Percentiles rank a stretch among this genome's conserved stretches.
Evolutionary conservation across 64 coral and sea anemone species (phyloP).

Genomic region (Pachyseris speciosa): DNA sequence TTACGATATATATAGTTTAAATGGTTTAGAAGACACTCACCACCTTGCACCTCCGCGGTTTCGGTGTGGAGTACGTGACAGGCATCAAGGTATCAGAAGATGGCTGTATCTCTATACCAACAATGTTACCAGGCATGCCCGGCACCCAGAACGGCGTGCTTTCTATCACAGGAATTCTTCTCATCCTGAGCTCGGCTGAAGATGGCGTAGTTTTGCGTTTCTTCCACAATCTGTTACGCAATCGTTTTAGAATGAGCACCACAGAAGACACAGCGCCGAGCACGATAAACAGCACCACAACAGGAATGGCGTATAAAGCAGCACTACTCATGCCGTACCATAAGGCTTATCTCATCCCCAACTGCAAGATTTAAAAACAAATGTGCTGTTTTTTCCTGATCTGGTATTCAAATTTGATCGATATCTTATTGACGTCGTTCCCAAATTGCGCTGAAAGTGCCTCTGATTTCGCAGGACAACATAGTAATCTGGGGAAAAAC

Average conservation of each 20-base stretch:
- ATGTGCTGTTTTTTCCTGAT: too few relatives aligned
- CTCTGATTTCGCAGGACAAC: too few relatives aligned
- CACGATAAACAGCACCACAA: not conserved
- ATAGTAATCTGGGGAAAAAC: too few relatives aligned
- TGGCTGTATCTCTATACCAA: conserved; percentile 83
- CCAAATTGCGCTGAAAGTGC: too few relatives aligned
- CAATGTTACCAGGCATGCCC: conserved; percentile 25
- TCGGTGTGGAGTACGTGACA: conserved; percentile 26
- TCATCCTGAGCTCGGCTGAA: conserved; percentile 22
- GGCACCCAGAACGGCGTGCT: conserved; percentile 71
- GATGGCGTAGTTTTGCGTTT: not conserved
- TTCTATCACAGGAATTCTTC: conserved; percentile 60
- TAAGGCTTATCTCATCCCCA: too few relatives aligned
- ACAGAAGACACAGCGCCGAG: not conserved
- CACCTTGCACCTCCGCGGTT: conserved; percentile 13
- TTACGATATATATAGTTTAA: not conserved
- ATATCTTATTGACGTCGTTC: too few relatives aligned
- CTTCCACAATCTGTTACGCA: not conserved
- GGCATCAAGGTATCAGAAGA: conserved; percentile 43
- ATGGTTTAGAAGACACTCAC: not conserved
- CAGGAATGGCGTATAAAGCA: not conserved
- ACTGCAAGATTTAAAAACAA: too few relatives aligned
- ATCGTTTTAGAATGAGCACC: not conserved
- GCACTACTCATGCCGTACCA: not conserved
- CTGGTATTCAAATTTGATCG: too few relatives aligned